A percentile compares a stretch with the other conserved stretches of the same genome.
Conservation (phyloP, 2,797 vertebrate species). For the Gila robusta region DNA sequence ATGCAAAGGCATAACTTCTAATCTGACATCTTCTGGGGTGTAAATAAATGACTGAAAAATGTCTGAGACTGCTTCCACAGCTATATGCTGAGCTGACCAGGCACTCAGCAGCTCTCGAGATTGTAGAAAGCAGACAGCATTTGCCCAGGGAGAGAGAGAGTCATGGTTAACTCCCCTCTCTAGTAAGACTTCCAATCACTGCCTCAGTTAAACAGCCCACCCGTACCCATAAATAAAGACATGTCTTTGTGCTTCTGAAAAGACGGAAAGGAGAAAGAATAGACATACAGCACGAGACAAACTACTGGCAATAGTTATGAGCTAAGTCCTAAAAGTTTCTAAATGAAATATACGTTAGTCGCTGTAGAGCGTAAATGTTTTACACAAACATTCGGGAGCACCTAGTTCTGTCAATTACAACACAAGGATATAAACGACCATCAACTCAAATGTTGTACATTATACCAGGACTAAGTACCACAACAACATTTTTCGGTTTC, state of each 20-base stretch:
- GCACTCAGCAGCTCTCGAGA: slow-evolving; percentile 30
- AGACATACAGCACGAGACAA: slow-evolving; percentile 59
- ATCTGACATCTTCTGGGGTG: slow-evolving; percentile 42
- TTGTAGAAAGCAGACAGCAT: slow-evolving; percentile 58
- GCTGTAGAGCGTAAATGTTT: neutral
- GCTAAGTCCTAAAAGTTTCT: neutral
- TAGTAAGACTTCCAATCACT: slow-evolving; percentile 66
- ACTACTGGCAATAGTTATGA: slow-evolving; percentile 36
- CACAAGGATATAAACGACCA: slow-evolving; percentile 5
- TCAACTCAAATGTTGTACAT: slow-evolving; percentile 5
- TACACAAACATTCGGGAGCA: neutral
- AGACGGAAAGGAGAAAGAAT: slow-evolving; percentile 67
- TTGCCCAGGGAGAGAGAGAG: slow-evolving; percentile 52
- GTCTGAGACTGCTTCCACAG: neutral
- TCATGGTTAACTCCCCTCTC: slow-evolving; percentile 59
- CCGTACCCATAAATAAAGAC: slow-evolving; percentile 75
- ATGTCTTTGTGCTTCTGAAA: slow-evolving; percentile 73
- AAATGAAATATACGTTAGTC: slow-evolving; percentile 7
- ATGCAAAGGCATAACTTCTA: slow-evolving; percentile 32
- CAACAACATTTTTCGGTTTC: neutral
- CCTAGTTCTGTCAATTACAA: neutral
- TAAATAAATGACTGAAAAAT: slow-evolving; percentile 27
- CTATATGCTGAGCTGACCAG: slow-evolving; percentile 10
- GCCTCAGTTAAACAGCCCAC: slow-evolving; percentile 69
- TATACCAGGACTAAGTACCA: neutral